phyloP scores from a whole-genome alignment of 1,140 invertebrate genomes.

The Caenorhabditis remanei region DNA sequence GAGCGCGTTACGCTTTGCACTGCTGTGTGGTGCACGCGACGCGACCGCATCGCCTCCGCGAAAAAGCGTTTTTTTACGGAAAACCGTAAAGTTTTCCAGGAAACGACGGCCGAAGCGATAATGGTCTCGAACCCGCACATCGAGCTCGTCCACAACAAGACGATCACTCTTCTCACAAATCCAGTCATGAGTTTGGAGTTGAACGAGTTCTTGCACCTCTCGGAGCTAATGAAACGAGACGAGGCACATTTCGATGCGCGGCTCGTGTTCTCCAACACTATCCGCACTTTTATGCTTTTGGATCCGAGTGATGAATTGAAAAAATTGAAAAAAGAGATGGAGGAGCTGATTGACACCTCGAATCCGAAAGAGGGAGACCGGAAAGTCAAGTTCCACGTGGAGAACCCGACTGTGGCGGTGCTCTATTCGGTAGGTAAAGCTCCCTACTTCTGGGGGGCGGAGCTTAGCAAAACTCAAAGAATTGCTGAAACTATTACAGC shows the following conservation, averaged over 20 bases:
- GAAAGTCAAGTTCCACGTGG: background rate
- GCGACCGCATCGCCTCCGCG: too few relatives aligned
- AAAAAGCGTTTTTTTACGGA: too few relatives aligned
- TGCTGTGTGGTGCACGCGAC: too few relatives aligned
- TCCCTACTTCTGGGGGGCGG: too few relatives aligned
- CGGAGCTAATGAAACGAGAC: background rate
- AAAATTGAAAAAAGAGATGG: background rate
- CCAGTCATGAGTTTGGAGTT: background rate
- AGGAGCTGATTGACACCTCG: background rate
- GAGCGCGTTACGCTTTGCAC: background rate
- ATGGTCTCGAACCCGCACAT: background rate
- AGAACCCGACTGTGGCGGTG: too few relatives aligned
- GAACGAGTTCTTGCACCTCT: background rate
- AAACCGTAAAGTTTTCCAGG: too few relatives aligned
- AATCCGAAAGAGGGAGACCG: background rate
- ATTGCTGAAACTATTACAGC: background rate
- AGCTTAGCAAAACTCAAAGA: too few relatives aligned
- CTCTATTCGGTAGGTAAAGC: too few relatives aligned
- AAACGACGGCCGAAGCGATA: background rate
- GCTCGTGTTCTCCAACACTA: constrained; percentile 22
- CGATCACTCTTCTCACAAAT: background rate
- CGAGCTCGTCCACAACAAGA: background rate
- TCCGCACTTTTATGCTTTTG: background rate
- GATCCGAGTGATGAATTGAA: background rate
- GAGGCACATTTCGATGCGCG: background rate